Evolutionary conservation across 2,888 invertebrate genomes (phyloP), one percentile per base, ranked within the genome.

Genomic region (Cataglyphis altisquamis): DNA sequence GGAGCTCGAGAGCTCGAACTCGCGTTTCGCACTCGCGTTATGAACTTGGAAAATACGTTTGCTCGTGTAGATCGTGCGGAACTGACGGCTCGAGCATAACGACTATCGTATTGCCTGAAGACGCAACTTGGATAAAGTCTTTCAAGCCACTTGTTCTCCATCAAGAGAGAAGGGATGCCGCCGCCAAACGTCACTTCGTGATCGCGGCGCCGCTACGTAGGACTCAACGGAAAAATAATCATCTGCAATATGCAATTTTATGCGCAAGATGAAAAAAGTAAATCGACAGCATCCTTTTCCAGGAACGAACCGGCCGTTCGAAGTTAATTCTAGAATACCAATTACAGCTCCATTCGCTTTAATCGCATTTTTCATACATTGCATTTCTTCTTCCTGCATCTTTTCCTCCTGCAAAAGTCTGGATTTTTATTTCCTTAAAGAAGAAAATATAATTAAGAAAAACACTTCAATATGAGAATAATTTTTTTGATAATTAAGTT

Each of bases 31-130:
- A 52, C 29, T 60, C 62, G 36, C 62, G 36, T 36, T 41, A 45
- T 3, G 8, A 83, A 72, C 74, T 63, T 73, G 52, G 72, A 75
- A 83, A 80, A 88, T 84, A 74, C 82, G 84, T 82, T 89, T 77
- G 63, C 84, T 87, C 84, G 86, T 86, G 74, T 67, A 83, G 86
- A 82, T 83, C 87, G 86, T 86, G 78, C 73, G 82, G 85, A 89
- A 89, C 89, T 84, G 89, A 83, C 86, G 84, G 36, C 83, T 52
- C 74, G 70, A 57, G 62, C 75, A 36, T 75, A 64, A 75, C 74
- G 74, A 75, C 74, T 75, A 64, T 64, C 74, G 64, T n/a, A 21
- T 48, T 52, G 64, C 32, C 18, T 36, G 64, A 25, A 48, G 32
- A 75, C 45, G 45, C 39, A 62, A 74, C 57, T 55, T 45, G 52